Base-by-base conservation (phyloP, 1,140 invertebrate species). In the Eubasilissa regina region DNA sequence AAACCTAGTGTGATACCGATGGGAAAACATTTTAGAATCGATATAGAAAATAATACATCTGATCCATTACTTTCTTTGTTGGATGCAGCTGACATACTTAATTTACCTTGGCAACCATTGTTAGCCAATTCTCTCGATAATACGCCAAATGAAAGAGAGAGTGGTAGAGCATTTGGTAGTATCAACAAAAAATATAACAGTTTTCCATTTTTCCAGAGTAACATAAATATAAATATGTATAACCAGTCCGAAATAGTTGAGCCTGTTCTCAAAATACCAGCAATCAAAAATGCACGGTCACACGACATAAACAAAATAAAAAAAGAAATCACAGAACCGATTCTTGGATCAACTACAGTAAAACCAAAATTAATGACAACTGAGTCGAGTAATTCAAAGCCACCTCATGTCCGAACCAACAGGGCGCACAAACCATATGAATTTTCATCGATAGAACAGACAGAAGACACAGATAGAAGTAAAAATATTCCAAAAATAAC, bases 201-300 rank as follows among this genome's bases (percentile, higher is more conserved):
- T 11, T 80, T 83, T 73, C 64, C 78, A 73, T 83, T 83, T 44
- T 83, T 80, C 15, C 79, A 80, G 35, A 74, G 56, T 17, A 76
- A 79, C 43, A 13, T 25, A 4, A 53, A 25, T n/a, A 3, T 81
- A 81, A 66, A 85, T 15, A 86, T 76, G 77, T 90, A 0, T 86
- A 86, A 43, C 83, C 86, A 11, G 83, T 84, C 58, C 0, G 94
- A 94, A 84, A 94, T 95, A 19, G 92, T 93, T 0, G 94, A 95
- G 81, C 94, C 94, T 0, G 92, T 95, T 10, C 85, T 95, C 0
- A 89, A 91, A 78, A 91, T 93, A 0, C 90, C 93, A 0, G 90
- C 90, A 0, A 86, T 90, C 0, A 90, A 91, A 80, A 88, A 87
- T 74, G 83, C 90, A 73, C 80, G 89, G 85, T 84, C 89, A 79